These are phyloP conservation scores for Meandrina meandrites DNA, from an alignment of 92 coral and sea anemone species.

Conservation along the genomic window DNA sequence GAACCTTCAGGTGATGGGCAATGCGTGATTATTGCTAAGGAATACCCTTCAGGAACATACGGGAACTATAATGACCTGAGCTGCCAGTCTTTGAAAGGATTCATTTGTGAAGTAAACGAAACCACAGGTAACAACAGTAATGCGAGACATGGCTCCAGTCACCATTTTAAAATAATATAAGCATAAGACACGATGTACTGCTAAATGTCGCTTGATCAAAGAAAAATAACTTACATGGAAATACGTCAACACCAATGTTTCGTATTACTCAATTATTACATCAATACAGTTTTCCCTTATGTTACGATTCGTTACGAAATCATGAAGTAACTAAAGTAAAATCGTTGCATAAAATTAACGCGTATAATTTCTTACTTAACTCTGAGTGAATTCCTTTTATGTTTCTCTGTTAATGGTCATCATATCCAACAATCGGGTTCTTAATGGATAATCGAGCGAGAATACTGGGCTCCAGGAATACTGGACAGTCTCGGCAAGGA, in stretches of 20 bases:
- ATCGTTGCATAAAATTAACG: no score
- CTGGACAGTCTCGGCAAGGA: no score
- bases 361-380: no score
- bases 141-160: not conserved
- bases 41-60: slow-evolving; percentile 22
- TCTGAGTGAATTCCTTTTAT: no score
- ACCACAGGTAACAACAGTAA: not conserved
- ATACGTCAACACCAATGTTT: not conserved
- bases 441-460: no score
- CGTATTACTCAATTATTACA: not conserved
- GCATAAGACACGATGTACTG: not conserved
- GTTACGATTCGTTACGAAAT: not conserved
- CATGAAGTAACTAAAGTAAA: no score
- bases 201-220: not conserved
- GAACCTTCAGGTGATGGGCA: slow-evolving; percentile 66
- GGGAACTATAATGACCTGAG: slow-evolving; percentile 66
- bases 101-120: slow-evolving; percentile 50
- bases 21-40: slow-evolving; percentile 61
- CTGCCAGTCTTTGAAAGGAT: slow-evolving; percentile 50
- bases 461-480: no score
- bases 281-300: not conserved
- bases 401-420: no score
- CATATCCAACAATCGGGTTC: no score
- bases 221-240: not conserved
- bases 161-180: not conserved